Evolutionary conservation across 1,140 invertebrate species (phyloP), one percentile per base, ranked within the genome.

Genomic region (Drosophila subobscura): DNA sequence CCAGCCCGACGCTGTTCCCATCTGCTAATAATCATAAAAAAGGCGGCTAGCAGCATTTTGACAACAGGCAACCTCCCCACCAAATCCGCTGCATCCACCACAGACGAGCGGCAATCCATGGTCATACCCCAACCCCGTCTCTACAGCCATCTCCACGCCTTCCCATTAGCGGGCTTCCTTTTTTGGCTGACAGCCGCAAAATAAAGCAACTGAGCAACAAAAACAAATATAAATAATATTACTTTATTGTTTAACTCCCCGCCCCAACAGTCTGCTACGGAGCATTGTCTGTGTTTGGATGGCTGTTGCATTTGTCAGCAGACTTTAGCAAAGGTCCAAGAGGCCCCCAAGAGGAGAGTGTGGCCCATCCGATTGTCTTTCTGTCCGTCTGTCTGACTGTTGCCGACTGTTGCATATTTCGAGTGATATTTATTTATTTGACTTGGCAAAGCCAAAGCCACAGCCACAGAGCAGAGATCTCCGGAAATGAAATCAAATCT

Each of bases 11-110:
- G 57, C 23, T 29, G 77, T 64, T 51, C 59, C 55, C 66, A 61
- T 61, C 61, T 74, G 83, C 81, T 81, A 86, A 85, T 86, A 85
- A 85, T 85, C 81, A 85, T 85, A 85, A 85, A 85, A 85, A 86
- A 81, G 72, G 52, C 76, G 71, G 57, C 78, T 77, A 45, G 70
- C 74, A 66, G 71, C 71, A 65, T 76, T 74, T 79, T 66, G 79
- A 74, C 79, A 84, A 68, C 60, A 47, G 68, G 60, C 73, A 61
- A 54, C 41, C 53, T 42, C 8, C 44, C 29, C 14, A 40, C 14
- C 20, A 7, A 42, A 4, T 22, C 12, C 22, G 14, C 53, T 37
- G 37, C 47, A 55, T n/a, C 50, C 65, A 40, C 65, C 65, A 56
- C 50, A 23, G 47, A 7, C 55, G 49, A 8, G 29, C 29, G 29